These are phyloP conservation scores for Cydia amplana DNA, from an alignment of 1,140 invertebrate genomes.

Conservation along the genomic window DNA sequence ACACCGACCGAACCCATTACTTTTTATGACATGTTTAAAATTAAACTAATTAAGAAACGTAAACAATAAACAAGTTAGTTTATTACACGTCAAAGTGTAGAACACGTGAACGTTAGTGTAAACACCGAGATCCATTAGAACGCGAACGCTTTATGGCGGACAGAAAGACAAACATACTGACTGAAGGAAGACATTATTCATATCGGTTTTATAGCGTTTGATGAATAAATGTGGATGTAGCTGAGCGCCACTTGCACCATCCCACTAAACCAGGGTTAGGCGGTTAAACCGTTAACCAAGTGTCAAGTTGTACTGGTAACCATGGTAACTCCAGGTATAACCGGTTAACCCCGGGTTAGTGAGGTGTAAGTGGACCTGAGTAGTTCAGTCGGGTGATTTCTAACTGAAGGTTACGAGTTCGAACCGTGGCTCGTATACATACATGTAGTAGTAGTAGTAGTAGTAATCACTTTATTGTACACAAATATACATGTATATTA, in stretches of 20 bases:
- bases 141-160: conserved; percentile 5
- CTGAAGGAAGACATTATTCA: conserved; percentile 20
- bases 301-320: no score
- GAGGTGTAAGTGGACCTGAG: no score
- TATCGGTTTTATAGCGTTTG: conserved; percentile 14
- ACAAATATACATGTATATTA: no score
- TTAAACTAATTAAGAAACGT: conserved; percentile 12
- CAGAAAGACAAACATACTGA: conserved; percentile 12
- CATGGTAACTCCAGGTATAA: no score
- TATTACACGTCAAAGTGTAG: conserved; percentile 5
- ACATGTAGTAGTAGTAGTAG: no score
- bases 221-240: not conserved
- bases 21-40: conserved; percentile 22
- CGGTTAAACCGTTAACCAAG: no score
- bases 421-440: no score
- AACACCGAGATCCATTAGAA: not conserved
- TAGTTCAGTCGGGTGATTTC: not conserved
- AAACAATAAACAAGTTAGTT: conserved; percentile 15
- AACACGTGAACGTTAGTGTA: not conserved
- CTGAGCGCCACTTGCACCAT: no score
- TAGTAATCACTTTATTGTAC: no score
- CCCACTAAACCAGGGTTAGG: no score
- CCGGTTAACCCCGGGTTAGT: no score
- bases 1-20: conserved; percentile 12
- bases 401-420: no score